Conservation (phyloP, 2,888 invertebrate species). For the Pristionchus entomophagus region DNA sequence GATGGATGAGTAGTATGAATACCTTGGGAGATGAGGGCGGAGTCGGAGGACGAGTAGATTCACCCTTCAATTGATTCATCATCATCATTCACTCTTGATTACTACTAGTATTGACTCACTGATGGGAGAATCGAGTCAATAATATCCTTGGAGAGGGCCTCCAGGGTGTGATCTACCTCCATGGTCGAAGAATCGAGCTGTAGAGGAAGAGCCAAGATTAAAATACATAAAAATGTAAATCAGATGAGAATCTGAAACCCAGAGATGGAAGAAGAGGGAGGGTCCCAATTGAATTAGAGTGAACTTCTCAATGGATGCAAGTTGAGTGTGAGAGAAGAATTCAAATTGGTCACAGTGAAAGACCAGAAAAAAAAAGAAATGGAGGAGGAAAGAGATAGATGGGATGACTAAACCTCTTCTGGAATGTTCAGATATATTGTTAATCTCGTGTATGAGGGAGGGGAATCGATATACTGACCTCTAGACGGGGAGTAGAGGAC, state of each 20-base stretch:
- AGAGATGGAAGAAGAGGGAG: not conserved
- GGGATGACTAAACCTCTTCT: not conserved
- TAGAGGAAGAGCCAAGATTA: not conserved
- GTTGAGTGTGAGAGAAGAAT: slow-evolving; percentile 2
- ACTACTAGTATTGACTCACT: not conserved
- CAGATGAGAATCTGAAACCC: not conserved
- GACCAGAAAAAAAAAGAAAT: slow-evolving; percentile 31
- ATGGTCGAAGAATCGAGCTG: slow-evolving; percentile 29
- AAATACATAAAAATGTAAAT: not conserved
- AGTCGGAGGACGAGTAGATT: not conserved
- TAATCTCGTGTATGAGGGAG: not conserved
- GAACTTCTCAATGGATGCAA: slow-evolving; percentile 31
- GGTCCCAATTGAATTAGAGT: slow-evolving; percentile 21
- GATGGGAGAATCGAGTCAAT: slow-evolving; percentile 37
- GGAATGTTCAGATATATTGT: not conserved
- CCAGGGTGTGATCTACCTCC: slow-evolving; percentile 9
- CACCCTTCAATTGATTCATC: not conserved
- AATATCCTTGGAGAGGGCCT: not conserved
- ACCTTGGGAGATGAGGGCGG: slow-evolving; percentile 37
- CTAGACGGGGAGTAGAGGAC: slow-evolving; percentile 16
- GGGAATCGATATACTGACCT: not conserved
- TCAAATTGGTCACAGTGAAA: not conserved
- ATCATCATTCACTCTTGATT: not conserved
- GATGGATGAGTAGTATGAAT: not conserved
- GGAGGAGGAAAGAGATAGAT: slow-evolving; percentile 8